Evolutionary conservation across 1,140 invertebrate genomes (phyloP).

Genomic region (Drosophila setifemur): DNA sequence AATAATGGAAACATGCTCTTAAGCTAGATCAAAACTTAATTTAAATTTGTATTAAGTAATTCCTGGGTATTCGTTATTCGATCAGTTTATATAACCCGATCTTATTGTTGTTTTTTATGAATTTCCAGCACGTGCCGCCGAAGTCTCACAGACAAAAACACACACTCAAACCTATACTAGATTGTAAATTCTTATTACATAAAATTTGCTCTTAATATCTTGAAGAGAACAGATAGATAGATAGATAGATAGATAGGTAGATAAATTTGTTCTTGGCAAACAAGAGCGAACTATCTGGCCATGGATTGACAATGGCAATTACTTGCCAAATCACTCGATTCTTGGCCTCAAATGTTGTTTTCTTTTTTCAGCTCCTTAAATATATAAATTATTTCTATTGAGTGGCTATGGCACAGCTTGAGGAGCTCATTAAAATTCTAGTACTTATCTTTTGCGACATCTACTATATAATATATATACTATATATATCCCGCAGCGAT

Average conservation of each 20-base stretch:
- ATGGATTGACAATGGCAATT: slow-evolving; percentile 11
- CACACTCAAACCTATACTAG: background rate
- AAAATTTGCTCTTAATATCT: slow-evolving; percentile 5
- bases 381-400: no score
- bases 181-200: slow-evolving; percentile 25
- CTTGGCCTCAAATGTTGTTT: slow-evolving; percentile 7
- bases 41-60: no score
- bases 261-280: background rate
- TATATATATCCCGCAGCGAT: slow-evolving; percentile 9
- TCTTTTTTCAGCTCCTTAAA: no score
- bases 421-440: slow-evolving; percentile 2
- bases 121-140: slow-evolving; percentile 41
- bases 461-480: no score
- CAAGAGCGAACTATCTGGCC: background rate
- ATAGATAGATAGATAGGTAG: no score
- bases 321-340: slow-evolving; percentile 11
- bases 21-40: no score
- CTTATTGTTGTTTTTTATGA: background rate
- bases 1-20: no score
- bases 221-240: slow-evolving; percentile 9
- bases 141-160: slow-evolving; percentile 12
- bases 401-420: slow-evolving; percentile 15
- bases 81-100: no score
- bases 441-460: no score
- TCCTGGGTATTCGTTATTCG: background rate